A percentile compares a stretch with the other conserved stretches of the same genome.
phyloP scores from a whole-genome alignment of 2,888 invertebrate genomes.

The Glaucopsyche alexis region DNA sequence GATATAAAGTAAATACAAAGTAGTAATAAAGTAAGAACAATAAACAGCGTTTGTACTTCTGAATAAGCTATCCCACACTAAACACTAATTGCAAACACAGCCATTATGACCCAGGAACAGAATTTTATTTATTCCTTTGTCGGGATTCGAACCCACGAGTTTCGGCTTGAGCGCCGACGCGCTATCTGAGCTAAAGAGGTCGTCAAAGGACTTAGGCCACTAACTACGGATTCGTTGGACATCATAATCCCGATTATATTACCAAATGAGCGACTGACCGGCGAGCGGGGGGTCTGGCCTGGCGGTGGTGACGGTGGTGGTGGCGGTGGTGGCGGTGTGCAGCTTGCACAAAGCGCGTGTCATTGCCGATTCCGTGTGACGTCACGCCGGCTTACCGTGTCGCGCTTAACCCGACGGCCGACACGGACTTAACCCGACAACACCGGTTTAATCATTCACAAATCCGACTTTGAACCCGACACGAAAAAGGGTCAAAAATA shows the following conservation, averaged over 20 bases:
- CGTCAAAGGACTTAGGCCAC: neutral
- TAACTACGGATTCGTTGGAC: neutral
- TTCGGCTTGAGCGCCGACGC: no score
- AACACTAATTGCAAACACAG: no score
- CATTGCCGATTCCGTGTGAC: slow-evolving; percentile 39
- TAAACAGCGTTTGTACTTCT: no score
- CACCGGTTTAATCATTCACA: slow-evolving; percentile 17
- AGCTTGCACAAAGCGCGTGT: slow-evolving; percentile 24
- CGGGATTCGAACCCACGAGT: no score
- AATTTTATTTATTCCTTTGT: no score
- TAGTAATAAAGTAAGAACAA: no score
- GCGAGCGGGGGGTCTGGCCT: neutral
- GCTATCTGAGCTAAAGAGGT: no score
- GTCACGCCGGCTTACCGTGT: slow-evolving; percentile 32
- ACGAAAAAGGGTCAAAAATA: neutral
- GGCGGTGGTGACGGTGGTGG: neutral
- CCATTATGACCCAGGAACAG: no score
- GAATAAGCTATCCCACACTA: no score
- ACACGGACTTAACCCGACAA: slow-evolving; percentile 13
- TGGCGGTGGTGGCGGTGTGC: neutral
- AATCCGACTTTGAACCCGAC: neutral
- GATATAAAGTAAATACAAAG: no score
- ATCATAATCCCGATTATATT: slow-evolving; percentile 9
- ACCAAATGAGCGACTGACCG: neutral
- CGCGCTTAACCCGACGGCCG: slow-evolving; percentile 1